These are phyloP conservation scores for Ginglymostoma cirratum DNA, from an alignment of 2,113 vertebrate species.

Conservation along the genomic window DNA sequence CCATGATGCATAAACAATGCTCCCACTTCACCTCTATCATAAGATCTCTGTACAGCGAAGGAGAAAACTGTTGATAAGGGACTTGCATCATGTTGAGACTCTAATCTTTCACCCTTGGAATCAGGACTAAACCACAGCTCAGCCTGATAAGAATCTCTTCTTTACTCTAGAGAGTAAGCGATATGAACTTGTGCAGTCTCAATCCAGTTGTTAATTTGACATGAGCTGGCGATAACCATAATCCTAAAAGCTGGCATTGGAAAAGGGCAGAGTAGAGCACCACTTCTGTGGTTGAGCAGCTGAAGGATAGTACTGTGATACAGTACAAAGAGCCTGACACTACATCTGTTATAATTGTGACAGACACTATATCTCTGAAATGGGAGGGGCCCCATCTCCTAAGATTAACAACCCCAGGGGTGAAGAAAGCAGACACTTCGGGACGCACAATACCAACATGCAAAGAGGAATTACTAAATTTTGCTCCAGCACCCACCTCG, in stretches of 20 bases:
- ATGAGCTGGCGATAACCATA: neutral
- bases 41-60: neutral
- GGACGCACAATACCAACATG: neutral
- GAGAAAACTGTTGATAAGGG: neutral
- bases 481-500: neutral
- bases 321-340: neutral
- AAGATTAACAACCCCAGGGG: neutral
- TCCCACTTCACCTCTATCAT: neutral
- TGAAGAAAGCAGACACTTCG: neutral
- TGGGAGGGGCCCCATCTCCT: neutral
- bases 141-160: neutral
- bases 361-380: neutral
- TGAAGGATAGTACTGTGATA: neutral
- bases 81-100: neutral
- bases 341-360: too few species aligned
- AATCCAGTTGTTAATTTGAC: neutral
- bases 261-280: neutral
- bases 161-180: neutral
- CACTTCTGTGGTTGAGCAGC: neutral
- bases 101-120: neutral
- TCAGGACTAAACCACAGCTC: neutral
- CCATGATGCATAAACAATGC: neutral
- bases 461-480: neutral
- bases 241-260: neutral
- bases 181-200: neutral